Evolutionary conservation across 2,113 vertebrate species (phyloP), one percentile per base, ranked within the genome.

Genomic region (Casuarius casuarius): DNA sequence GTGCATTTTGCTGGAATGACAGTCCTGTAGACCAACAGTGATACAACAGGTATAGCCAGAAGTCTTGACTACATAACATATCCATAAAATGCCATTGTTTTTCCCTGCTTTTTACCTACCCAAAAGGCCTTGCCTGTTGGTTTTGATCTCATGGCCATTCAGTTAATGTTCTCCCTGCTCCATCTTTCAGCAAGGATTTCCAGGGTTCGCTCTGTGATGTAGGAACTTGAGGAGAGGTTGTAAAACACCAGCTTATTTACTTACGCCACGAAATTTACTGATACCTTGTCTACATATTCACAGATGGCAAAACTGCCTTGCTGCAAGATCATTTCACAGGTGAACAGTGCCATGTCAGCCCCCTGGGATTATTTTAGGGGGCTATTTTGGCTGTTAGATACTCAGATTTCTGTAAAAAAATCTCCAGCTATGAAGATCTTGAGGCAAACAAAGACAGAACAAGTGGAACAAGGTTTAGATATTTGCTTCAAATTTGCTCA

Each of bases 31-130:
- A 79, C 42, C 82, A 92, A 91, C 35, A 89, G 93, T 54, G 89
- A 73, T 40, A 83, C 84, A 94, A 87, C 91, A 97, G 92, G 84
- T 96, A 96, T 82, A 93, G 87, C 71, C 82, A 92, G 95, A 90
- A 97, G 73, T 84, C 33, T 59, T 19, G 23, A 52, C 67, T 83
- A 40, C 40, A 54, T 46, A 88, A 77, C 12, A 22, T 58, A 91
- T 38, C 31, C 49, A 25, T 70, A 92, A 65, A 4, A 35, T 35
- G 40, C 10, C 52, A 28, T 21, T 18, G n/a, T 44, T 58, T 93
- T 72, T 56, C 56, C 86, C 90, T 52, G 40, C 10, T 65, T 66
- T 75, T 92, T 33, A 71, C 62, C 25, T 65, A 33, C 33, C 76
- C 40, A 59, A 59, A 79, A 83, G 22, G 80, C 22, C 40, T 66